Percentiles rank a stretch among this genome's conserved stretches.
Evolutionary conservation across 1,140 invertebrate genomes (phyloP).

Genomic region (Drosophila pallidifrons): DNA sequence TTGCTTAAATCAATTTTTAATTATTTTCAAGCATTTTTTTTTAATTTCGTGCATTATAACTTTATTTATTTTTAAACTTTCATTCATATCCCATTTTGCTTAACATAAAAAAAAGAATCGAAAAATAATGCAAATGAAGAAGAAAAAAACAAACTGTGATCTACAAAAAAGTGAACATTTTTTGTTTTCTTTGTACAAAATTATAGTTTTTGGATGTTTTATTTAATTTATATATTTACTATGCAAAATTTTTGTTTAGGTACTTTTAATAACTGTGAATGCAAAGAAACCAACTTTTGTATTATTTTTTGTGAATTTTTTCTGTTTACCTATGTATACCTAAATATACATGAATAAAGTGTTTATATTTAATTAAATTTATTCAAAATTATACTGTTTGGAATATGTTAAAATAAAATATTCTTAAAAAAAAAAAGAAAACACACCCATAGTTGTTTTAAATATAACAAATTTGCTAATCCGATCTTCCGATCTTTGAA

Average conservation of each 20-base stretch:
- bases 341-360: slow-evolving; percentile 41
- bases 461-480: slow-evolving; percentile 10
- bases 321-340: slow-evolving; percentile 44
- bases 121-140: slow-evolving; percentile 81
- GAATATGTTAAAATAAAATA: slow-evolving; percentile 45
- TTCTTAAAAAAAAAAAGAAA: slow-evolving; percentile 35
- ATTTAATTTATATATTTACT: slow-evolving; percentile 60
- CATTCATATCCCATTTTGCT: slow-evolving; percentile 27
- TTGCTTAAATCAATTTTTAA: slow-evolving; percentile 21
- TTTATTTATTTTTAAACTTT: slow-evolving; percentile 18
- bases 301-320: slow-evolving; percentile 77
- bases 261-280: slow-evolving; percentile 60
- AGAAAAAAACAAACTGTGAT: slow-evolving; percentile 84
- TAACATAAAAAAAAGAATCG: slow-evolving; percentile 46
- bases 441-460: slow-evolving; percentile 11
- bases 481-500: neutral
- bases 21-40: slow-evolving; percentile 27
- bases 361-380: slow-evolving; percentile 62
- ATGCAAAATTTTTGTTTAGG: slow-evolving; percentile 81
- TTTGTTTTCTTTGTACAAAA: slow-evolving; percentile 77
- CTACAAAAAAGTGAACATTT: slow-evolving; percentile 64
- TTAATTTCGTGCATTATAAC: slow-evolving; percentile 23
- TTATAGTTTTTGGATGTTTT: slow-evolving; percentile 80
- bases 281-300: slow-evolving; percentile 70
- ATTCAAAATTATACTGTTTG: slow-evolving; percentile 72